Evolutionary conservation across 2,113 vertebrate species (phyloP).

Genomic region (Thamnophis sirtalis): DNA sequence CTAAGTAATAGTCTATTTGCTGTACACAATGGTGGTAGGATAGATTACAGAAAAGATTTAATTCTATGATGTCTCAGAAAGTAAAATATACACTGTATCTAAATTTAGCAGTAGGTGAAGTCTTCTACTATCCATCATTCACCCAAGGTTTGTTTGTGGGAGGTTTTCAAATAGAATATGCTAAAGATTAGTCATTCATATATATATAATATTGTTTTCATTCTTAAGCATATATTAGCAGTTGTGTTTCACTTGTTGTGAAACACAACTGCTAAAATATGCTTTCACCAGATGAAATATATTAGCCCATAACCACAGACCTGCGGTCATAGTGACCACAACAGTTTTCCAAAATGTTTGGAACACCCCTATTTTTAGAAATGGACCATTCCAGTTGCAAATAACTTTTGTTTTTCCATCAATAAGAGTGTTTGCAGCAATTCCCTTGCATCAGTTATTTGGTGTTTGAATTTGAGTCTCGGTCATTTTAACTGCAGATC

Average conservation of each 20-base stretch:
- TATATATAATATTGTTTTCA: neutral
- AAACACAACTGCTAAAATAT: too few relatives aligned
- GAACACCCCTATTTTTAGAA: too few relatives aligned
- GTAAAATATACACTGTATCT: neutral
- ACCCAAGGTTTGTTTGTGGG: neutral
- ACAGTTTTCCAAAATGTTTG: too few relatives aligned
- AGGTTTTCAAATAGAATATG: neutral
- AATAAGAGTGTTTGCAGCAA: too few relatives aligned
- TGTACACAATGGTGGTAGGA: neutral
- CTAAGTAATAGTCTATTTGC: neutral
- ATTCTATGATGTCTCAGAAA: neutral
- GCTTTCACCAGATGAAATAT: too few relatives aligned
- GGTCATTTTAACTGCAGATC: too few relatives aligned
- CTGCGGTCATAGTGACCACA: too few relatives aligned
- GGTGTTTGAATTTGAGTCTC: too few relatives aligned
- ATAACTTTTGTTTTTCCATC: too few relatives aligned
- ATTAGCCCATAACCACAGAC: too few relatives aligned
- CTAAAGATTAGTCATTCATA: neutral
- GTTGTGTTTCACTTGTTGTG: neutral
- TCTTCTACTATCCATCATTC: neutral
- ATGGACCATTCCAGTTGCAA: too few relatives aligned
- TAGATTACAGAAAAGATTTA: neutral
- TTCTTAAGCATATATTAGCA: neutral
- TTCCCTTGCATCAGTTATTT: too few relatives aligned
- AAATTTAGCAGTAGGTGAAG: neutral